Evolutionary conservation across 2,797 vertebrate genomes (phyloP).

Genomic region (Myotis findleyi): DNA sequence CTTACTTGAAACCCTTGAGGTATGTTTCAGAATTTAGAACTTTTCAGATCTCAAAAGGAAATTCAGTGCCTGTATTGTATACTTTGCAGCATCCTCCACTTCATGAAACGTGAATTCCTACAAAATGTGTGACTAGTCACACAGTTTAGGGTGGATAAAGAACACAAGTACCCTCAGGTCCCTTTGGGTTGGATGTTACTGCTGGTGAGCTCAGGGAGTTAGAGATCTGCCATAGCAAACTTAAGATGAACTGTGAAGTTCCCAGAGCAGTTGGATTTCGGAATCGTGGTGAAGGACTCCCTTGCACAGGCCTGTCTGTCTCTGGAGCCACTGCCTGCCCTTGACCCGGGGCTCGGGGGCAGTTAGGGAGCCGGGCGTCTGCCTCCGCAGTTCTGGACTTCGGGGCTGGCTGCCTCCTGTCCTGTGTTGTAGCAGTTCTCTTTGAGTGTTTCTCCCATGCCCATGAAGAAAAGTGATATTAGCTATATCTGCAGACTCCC

Average conservation of each 20-base stretch:
- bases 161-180: rapidly evolving
- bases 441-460: neutral
- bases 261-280: neutral
- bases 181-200: neutral
- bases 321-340: conserved; percentile 65
- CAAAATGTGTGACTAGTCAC: rapidly evolving
- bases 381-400: conserved; percentile 75
- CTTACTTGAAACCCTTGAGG: neutral
- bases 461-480: conserved; percentile 33
- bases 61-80: rapidly evolving
- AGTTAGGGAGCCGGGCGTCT: conserved; percentile 69
- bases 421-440: neutral
- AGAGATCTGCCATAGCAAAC: neutral
- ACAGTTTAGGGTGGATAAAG: no score
- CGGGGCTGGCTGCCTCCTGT: conserved; percentile 47
- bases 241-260: rapidly evolving
- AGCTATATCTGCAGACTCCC: conserved; percentile 58
- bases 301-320: neutral
- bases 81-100: neutral
- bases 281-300: rapidly evolving
- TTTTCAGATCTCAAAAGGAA: neutral
- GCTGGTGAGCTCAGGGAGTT: neutral
- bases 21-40: neutral
- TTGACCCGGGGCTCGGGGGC: conserved; percentile 63
- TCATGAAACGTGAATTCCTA: rapidly evolving